A percentile compares a stretch with the other conserved stretches of the same genome.
Evolutionary conservation across 2,797 vertebrate genomes (phyloP).

Genomic region (Enteromius anoplus): DNA sequence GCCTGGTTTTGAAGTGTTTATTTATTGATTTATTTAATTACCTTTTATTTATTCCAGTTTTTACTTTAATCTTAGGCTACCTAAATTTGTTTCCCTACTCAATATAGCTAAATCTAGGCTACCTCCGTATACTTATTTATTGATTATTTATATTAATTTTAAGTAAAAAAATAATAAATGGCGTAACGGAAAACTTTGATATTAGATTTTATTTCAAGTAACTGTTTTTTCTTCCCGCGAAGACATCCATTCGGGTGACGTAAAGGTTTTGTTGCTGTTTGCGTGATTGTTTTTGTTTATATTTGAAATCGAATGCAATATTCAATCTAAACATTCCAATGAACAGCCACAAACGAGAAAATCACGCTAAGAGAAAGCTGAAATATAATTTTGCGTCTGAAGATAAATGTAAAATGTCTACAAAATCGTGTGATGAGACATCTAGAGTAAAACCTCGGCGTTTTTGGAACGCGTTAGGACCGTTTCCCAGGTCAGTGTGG

Average conservation of each 20-base stretch:
- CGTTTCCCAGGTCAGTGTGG: constrained; percentile 82
- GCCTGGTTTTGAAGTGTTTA: not conserved
- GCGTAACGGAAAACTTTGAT: not conserved
- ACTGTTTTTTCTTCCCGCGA: not conserved
- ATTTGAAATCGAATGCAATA: constrained; percentile 11
- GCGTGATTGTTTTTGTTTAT: constrained; percentile 31
- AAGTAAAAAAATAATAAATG: not conserved
- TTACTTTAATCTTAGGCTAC: not conserved
- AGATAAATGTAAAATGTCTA: constrained; percentile 6
- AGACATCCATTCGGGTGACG: not conserved
- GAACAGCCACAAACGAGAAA: not conserved
- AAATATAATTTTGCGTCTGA: not conserved
- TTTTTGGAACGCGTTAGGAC: constrained; percentile 65
- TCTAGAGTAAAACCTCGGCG: constrained; percentile 27
- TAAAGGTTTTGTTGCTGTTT: not conserved
- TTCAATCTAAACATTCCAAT: not conserved
- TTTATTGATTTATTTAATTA: not conserved
- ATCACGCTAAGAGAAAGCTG: not conserved
- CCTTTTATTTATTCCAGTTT: not conserved
- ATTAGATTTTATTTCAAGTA: not conserved
- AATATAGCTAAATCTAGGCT: too few species aligned
- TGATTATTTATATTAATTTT: too few species aligned
- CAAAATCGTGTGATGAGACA: constrained; percentile 16
- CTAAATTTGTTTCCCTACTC: not conserved
- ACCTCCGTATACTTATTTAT: too few species aligned